Base-by-base conservation (phyloP, 2,113 vertebrate species). In the Galemys pyrenaicus region DNA sequence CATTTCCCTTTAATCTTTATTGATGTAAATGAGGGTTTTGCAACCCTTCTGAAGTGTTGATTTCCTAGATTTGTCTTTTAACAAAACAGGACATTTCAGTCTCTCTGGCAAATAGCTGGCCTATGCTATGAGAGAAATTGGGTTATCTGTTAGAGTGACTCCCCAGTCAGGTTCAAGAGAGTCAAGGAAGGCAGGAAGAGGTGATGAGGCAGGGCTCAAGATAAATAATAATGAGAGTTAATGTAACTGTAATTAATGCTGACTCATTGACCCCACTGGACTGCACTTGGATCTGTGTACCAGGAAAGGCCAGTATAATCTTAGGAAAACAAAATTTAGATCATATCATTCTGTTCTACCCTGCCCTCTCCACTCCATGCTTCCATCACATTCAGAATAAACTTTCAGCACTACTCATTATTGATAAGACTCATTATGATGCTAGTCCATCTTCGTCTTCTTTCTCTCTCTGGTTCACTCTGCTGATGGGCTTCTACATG, bases 281-380 rank as follows among this genome's bases (percentile, higher is more conserved):
- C 64, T 39, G 64, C 56, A 5, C 10, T 64, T 65, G 68, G 19
- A 30, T 16, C 60, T 28, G 0, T 58, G 44, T 62, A 37, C 56
- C 19, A 32, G 64, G 26, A 54, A 26, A 65, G 44, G 26, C 9
- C 49, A 54, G 28, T 6, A 5, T 15, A 28, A 71, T 46, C 15
- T 51, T 64, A 86, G 30, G 30, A 65, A 32, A 86, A 46, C 15
- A 89, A 73, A 85, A 54, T 62, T 20, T 26, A 90, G 28, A 28
- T 54, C 22, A 6, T 20, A 4, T 2, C 49, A 12, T 22, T 12
- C 10, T 13, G 7, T 20, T 8, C 2, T 4, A 28, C 15, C 17
- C 49, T 22, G 1, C 4, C 16, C 44, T 35, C 32, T 17, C 60
- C 16, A 22, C 30, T 19, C 44, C 32, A 0, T 0, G 3, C 2